Base-by-base conservation (phyloP, 2,797 vertebrate species). In the Tiaroga cobitis region DNA sequence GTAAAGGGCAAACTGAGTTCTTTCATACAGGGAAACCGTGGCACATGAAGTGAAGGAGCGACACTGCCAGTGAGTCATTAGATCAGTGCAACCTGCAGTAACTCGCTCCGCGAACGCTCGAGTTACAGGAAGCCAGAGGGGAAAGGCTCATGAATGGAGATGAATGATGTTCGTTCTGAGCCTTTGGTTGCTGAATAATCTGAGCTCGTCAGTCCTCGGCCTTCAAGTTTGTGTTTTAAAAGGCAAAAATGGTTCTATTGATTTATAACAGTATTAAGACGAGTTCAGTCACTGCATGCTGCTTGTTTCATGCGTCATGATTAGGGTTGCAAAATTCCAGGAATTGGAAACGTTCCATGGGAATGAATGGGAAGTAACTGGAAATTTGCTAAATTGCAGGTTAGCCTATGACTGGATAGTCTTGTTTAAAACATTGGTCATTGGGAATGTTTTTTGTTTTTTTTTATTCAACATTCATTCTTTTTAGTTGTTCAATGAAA, bases 131-230 rank as follows among this genome's bases (percentile, higher is more conserved):
- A 54, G 43, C 73, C 54, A 29, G 26, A 75, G 29, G 46, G n/a
- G 15, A 76, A 56, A 76, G 29, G 0, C 18, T 81, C 70, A 56
- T 76, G 73, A 76, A 76, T 54, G 73, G 29, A 56, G 41, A 49
- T 76, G 61, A 81, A 67, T 70, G 56, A 49, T 43, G 2, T 26
- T 81, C 16, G 10, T 77, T 34, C 72, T 61, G 37, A 41, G 68
- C 34, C 34, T 39, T 24, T 34, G n/a, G n/a, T 26, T 26, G 46
- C 46, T 75, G 46, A 13, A 75, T 24, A 11, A 34, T 75, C 43
- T 46, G n/a, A 49, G 70, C 72, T 74, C 73, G 24, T 34, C 73
- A 56, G 19, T 56, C 29, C 29, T 73, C 70, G 10, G 41, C 8
- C 15, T 73, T n/a, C 6, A 4, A 41, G 37, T 10, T 34, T 69